Evolutionary conservation across 1,140 invertebrate species (phyloP).

Genomic region (Neodiprion fabricii): DNA sequence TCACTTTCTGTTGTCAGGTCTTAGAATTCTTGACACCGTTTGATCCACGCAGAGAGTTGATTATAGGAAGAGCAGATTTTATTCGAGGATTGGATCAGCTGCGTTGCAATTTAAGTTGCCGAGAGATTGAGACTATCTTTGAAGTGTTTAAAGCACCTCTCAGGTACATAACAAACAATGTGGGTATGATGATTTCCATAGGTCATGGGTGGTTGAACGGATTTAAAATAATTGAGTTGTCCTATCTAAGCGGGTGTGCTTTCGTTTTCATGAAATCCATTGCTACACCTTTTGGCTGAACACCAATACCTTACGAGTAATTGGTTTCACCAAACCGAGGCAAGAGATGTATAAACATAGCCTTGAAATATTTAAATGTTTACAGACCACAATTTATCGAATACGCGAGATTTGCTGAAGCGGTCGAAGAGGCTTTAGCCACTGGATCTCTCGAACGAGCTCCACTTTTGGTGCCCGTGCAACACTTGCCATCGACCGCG

Average conservation of each 20-base stretch:
- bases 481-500: constrained; percentile 68
- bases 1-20: constrained; percentile 29
- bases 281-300: no score
- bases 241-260: no score
- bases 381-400: constrained; percentile 66
- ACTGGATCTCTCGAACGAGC: constrained; percentile 67
- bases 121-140: constrained; percentile 68
- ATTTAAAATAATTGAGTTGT: no score
- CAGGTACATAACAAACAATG: constrained; percentile 32
- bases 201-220: no score
- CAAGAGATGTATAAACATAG: no score
- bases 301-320: no score
- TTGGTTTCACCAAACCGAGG: no score
- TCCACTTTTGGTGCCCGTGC: constrained; percentile 68
- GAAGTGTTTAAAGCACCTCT: constrained; percentile 62
- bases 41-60: constrained; percentile 66
- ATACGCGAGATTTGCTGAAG: constrained; percentile 68
- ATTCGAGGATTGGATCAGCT: constrained; percentile 67
- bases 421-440: constrained; percentile 71
- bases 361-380: not conserved
- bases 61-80: constrained; percentile 69
- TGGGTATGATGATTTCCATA: constrained; percentile 2
- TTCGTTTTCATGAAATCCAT: no score
- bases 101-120: constrained; percentile 66
- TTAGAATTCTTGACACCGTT: constrained; percentile 68